phyloP scores from a whole-genome alignment of 2,113 vertebrate species.

The Actenoides hombroni region DNA sequence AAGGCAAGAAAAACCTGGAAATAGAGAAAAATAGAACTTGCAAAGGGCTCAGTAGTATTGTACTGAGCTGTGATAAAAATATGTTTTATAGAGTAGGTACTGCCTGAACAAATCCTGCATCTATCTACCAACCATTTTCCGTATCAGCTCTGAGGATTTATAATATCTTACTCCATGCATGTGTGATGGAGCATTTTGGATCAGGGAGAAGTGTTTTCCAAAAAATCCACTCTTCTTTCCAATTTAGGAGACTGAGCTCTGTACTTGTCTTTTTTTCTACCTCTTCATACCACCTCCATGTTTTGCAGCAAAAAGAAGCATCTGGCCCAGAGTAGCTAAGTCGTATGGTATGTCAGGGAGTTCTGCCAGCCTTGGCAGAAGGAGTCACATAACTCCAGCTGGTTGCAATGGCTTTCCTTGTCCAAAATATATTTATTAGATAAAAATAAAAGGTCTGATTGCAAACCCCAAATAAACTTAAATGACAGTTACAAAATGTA shows the following conservation, averaged over 20 bases:
- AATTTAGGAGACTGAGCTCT: neutral
- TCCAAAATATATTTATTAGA: slow-evolving; percentile 27
- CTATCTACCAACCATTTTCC: neutral
- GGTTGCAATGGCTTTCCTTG: neutral
- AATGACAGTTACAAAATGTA: neutral
- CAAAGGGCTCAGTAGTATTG: neutral
- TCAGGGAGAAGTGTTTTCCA: neutral
- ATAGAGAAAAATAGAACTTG: neutral
- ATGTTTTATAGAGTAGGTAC: neutral
- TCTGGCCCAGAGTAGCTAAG: slow-evolving; percentile 17
- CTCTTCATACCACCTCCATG: slow-evolving; percentile 22
- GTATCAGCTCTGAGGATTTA: neutral
- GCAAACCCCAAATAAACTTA: neutral
- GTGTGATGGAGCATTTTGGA: neutral
- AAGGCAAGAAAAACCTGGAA: neutral
- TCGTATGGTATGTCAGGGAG: neutral
- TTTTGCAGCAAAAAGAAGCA: slow-evolving; percentile 39
- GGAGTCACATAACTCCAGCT: slow-evolving; percentile 39
- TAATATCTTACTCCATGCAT: neutral
- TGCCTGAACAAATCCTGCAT: neutral
- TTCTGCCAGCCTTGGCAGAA: slow-evolving; percentile 53
- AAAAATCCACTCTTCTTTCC: neutral
- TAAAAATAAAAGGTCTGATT: slow-evolving; percentile 24
- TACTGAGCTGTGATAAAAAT: neutral
- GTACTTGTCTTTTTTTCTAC: neutral